These are phyloP conservation scores for Narcine bancroftii DNA, from an alignment of 2,113 vertebrate species.

Conservation along the genomic window DNA sequence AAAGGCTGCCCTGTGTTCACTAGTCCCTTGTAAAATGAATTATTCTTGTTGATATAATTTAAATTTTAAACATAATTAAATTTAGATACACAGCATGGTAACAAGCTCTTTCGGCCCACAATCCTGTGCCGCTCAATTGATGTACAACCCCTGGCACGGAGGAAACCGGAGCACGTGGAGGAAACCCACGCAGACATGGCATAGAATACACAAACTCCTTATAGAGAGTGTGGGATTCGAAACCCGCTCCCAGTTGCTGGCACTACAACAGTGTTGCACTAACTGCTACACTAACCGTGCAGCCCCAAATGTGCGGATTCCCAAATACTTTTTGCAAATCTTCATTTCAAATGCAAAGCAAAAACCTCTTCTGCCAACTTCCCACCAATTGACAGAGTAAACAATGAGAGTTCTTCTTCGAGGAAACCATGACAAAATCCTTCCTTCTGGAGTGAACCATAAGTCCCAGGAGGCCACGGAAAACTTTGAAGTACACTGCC, in stretches of 20 bases:
- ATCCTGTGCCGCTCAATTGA: too few relatives aligned
- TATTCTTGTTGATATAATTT: background rate
- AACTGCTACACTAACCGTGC: too few relatives aligned
- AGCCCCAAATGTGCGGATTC: background rate
- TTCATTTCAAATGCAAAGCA: background rate
- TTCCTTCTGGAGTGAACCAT: background rate
- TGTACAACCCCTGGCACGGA: too few relatives aligned
- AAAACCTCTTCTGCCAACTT: background rate
- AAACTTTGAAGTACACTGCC: background rate
- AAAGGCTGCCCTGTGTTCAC: background rate
- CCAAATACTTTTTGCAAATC: background rate
- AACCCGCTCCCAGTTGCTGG: too few relatives aligned
- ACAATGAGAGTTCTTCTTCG: slow-evolving; percentile 4
- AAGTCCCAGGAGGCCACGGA: background rate
- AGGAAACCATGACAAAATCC: slow-evolving; percentile 10
- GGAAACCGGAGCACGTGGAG: too few relatives aligned
- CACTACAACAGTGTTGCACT: too few relatives aligned
- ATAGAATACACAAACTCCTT: too few relatives aligned
- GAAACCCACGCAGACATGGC: too few relatives aligned
- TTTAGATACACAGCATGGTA: too few relatives aligned
- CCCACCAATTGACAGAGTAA: background rate
- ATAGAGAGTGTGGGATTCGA: too few relatives aligned
- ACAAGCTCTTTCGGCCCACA: too few relatives aligned
- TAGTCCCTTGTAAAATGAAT: background rate
- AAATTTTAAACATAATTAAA: too few relatives aligned